Base-by-base conservation (phyloP, 2,888 invertebrate species). In the Andrena dorsata region DNA sequence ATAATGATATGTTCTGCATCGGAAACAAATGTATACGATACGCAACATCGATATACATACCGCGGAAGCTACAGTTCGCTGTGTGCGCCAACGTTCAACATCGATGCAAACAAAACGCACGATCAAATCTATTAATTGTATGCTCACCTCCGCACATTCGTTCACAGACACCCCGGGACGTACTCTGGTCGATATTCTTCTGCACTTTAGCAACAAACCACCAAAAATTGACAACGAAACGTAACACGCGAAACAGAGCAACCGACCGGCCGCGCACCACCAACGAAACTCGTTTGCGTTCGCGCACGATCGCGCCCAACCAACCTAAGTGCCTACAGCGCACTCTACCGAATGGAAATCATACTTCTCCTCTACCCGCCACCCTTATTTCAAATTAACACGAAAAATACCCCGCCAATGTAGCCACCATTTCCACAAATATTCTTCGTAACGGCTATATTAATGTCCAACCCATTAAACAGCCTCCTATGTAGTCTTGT, bases 211-310 rank as follows among this genome's bases (percentile, higher is more conserved):
- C n/a, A 65, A 77, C 58, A 20, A 58, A 69, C 60, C 71, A 78
- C 76, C 16, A 49, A 80, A 66, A 71, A 71, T 3, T 65, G 75
- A 75, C 76, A 77, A 49, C 64, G 60, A 30, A 72, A 77, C 41
- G 73, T 58, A 72, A 83, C 70, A 73, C 47, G 20, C 71, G 82
- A 77, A 75, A 82, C 86, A 80, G 88, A 84, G 82, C 88, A 80
- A 41, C 82, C 86, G 84, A 82, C 86, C 86, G 84, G 84, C 79
- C 82, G 86, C 84, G 86, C 79, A 88, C 82, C 70, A 74, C 88
- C 88, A 86, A 84, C 79, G 76, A 87, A 75, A 76, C 60, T 47
- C 64, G 82, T 78, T 79, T 61, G 66, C 77, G 65, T 87, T 79
- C 78, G 86, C 84, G 84, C 82, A 85, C 79, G 80, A 82, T 74